Evolutionary conservation across 2,888 invertebrate genomes (phyloP), one percentile per base, ranked within the genome.

Genomic region (Notocelia uddmanniana): DNA sequence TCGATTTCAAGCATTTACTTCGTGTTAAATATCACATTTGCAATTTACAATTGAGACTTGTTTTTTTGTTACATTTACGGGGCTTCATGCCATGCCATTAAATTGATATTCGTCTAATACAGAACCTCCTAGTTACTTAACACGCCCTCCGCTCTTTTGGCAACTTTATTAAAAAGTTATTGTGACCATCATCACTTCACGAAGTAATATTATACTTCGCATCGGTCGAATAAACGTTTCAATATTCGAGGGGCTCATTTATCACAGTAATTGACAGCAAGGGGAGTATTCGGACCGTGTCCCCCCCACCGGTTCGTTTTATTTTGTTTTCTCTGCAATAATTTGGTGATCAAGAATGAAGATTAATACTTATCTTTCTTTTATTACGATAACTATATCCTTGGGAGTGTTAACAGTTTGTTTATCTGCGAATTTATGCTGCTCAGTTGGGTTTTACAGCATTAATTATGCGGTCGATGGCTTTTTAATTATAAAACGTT

Each of bases 251-350:
- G 85, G 85, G 82, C 89, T 89, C 92, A 93, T 93, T 93, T 92
- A 93, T 93, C 92, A 92, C 86, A 82, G 85, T 92, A 93, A 93
- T 93, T 93, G 93, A 93, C 93, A 90, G 85, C 83, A 85, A 85
- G 87, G 82, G 89, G 89, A 86, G 81, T 84, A 86, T 86, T 85
- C 77, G 84, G 81, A 76, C 83, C 83, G 83, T 86, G 82, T 83
- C 83, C 83, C 81, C 81, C 82, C 81, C 80, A 81, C 79, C 77
- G 64, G 74, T 63, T 75, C 64, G 52, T 89, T 88, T 87, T 82
- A 81, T 83, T 81, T 80, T 76, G 76, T 73, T 81, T 82, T 78
- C 73, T 74, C 75, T 74, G 75, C 77, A 79, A 83, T 86, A 84
- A 86, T 85, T 81, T 81, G 78, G 78, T 81, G 76, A 80, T 83